These are phyloP conservation scores for Epizoanthus scotinus DNA, from an alignment of 92 coral and sea anemone genomes.

Conservation along the genomic window DNA sequence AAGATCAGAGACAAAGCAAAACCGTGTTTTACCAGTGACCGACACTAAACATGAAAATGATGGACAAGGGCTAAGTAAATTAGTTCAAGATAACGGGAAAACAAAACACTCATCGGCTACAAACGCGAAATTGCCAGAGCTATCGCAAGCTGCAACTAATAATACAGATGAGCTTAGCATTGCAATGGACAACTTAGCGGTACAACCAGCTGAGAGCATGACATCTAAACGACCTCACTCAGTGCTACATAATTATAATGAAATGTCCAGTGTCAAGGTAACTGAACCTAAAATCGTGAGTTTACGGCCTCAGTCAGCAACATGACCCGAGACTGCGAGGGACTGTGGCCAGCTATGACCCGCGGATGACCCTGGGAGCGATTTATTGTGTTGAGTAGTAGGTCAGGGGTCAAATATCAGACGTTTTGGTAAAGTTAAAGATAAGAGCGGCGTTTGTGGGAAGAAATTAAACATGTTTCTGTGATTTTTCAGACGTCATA, in stretches of 20 bases:
- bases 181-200: neutral
- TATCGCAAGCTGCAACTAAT: neutral
- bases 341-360: no score
- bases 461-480: no score
- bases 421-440: no score
- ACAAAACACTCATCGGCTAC: neutral
- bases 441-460: no score
- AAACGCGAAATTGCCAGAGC: neutral
- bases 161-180: neutral
- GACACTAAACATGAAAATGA: neutral
- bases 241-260: neutral
- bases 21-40: no score
- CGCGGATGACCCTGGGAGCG: no score
- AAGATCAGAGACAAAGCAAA: neutral
- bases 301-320: slow-evolving; percentile 23
- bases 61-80: neutral
- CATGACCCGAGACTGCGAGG: neutral
- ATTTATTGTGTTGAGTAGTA: no score
- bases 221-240: slow-evolving; percentile 1
- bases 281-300: neutral
- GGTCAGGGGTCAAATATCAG: no score
- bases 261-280: neutral
- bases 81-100: neutral
- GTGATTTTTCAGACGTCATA: no score
- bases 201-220: neutral